Base-by-base conservation (phyloP, 2,888 invertebrate species). In the Clistopyga incitator region DNA sequence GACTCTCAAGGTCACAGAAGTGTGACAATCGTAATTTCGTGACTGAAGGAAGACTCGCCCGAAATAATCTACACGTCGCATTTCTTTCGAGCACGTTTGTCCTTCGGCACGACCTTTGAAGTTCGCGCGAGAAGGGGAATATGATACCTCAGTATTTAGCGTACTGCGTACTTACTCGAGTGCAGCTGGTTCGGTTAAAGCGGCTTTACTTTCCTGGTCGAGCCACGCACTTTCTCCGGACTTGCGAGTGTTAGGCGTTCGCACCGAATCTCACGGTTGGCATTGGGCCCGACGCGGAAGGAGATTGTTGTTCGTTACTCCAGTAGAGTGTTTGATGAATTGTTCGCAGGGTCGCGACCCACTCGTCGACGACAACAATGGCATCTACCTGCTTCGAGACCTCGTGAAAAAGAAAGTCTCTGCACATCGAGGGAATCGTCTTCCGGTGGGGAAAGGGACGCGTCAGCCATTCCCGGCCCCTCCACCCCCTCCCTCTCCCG, bases 351-450 rank as follows among this genome's bases (percentile, higher is more conserved):
- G 70, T 78, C 74, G 23, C 29, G 78, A 70, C 68, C 56, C 59
- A 42, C 2, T 50, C 50, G 65, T 71, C 54, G 75, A 76, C 61
- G 78, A 85, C 86, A 25, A 64, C 34, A 34, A 61, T 61, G 90
- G 88, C 87, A 82, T 84, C 83, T 78, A 86, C 84, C 78, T 88
- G 86, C 50, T 29, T 29, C 67, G 34, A 20, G 20, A 50, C 50
- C 59, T 78, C 76, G 47, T 74, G 70, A 45, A 75, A 56, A 78
- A 72, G 18, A 47, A 59, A 76, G 45, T 56, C 56, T 68, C 38
- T 52, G 18, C 34, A 29, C 52, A 47, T 68, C 34, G 71, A 78
- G 61, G 25, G 75, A 81, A 67, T 13, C 20, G 56, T 59, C n/a
- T 45, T 61, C 45, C 29, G 34, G 11, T 25, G 68, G 45, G 54